Percentiles rank a stretch among this genome's conserved stretches.
These are phyloP conservation scores for Mesorhabditis sp. DNA, from an alignment of 2,888 invertebrate species.

Conservation along the genomic window DNA sequence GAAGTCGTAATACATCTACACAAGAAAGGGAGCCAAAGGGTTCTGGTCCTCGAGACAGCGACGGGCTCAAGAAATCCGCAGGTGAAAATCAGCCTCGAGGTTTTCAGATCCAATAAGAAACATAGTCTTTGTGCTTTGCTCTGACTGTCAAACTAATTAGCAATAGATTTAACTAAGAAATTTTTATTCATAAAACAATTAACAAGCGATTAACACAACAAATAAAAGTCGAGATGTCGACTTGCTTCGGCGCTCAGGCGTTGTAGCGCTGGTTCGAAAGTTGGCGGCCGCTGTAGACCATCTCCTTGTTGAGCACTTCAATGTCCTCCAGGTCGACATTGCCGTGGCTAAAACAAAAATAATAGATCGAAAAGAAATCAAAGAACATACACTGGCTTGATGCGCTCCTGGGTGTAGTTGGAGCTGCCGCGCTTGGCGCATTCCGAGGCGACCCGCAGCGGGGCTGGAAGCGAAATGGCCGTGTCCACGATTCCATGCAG, in stretches of 20 bases:
- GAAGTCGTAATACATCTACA: too few species aligned
- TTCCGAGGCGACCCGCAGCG: conserved; percentile 18
- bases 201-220: too few species aligned
- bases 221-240: too few species aligned
- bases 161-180: too few species aligned
- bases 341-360: not conserved
- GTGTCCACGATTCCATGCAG: conserved; percentile 22
- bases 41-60: too few species aligned
- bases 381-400: not conserved
- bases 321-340: not conserved
- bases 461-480: conserved; percentile 18
- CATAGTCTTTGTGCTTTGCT: too few species aligned
- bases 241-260: not conserved
- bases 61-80: too few species aligned
- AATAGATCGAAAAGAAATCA: not conserved
- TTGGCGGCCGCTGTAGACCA: not conserved
- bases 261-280: not conserved
- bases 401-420: not conserved
- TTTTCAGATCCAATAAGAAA: too few species aligned
- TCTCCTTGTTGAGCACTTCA: not conserved
- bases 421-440: conserved; percentile 17
- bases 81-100: too few species aligned
- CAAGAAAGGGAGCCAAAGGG: too few species aligned
- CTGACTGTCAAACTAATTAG: too few species aligned
- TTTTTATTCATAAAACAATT: too few species aligned